phyloP scores from a whole-genome alignment of 2,797 vertebrate species.

The Gymnoscopelus braueri region DNA sequence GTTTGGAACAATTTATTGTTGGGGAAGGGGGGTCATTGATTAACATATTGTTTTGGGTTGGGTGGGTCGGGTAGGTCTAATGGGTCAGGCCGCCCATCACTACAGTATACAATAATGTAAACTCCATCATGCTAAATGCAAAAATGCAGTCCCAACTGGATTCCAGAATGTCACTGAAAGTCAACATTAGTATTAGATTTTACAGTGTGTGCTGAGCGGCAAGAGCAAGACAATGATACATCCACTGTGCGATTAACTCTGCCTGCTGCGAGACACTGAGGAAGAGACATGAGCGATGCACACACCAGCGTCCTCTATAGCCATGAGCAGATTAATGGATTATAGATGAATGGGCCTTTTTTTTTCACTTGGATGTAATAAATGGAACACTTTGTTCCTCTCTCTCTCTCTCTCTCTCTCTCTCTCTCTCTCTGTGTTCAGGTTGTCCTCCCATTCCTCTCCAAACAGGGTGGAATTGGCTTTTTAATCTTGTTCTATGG shows the following conservation, averaged over 20 bases:
- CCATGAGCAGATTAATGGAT: constrained; percentile 66
- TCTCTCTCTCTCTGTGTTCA: constrained; percentile 21
- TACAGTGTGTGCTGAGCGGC: constrained; percentile 42
- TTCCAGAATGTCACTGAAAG: constrained; percentile 8
- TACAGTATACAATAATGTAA: no score
- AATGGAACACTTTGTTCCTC: constrained; percentile 58
- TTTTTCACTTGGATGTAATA: constrained; percentile 43
- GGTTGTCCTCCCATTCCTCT: constrained; percentile 20
- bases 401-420: constrained; percentile 6
- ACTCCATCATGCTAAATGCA: no score
- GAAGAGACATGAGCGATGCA: constrained; percentile 46
- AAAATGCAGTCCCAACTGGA: no score
- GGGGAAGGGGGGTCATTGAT: no score
- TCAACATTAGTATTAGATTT: constrained; percentile 12
- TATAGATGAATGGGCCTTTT: constrained; percentile 56
- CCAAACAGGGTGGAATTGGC: constrained; percentile 42
- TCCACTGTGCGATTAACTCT: constrained; percentile 62
- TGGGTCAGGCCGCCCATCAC: no score
- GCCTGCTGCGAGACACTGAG: constrained; percentile 69
- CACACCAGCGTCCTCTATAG: constrained; percentile 59
- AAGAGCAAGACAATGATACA: constrained; percentile 9
- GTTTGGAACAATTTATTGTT: no score
- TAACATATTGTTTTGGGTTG: no score
- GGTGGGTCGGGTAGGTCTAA: no score
- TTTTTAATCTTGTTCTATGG: constrained; percentile 62